Evolutionary conservation across 1,140 invertebrate species (phyloP), one percentile per base, ranked within the genome.

Genomic region (Heliconius hermathena): DNA sequence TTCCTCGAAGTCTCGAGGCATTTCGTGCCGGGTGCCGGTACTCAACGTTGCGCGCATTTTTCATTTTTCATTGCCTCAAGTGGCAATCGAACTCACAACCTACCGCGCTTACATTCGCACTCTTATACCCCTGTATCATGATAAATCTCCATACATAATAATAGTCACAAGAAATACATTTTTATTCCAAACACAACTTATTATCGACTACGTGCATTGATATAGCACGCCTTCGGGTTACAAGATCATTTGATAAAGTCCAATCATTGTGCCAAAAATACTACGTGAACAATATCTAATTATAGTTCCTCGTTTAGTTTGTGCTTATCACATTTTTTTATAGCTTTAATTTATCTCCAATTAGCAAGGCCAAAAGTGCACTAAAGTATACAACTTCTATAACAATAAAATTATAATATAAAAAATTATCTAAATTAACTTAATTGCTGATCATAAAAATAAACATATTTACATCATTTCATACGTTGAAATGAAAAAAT

Each of bases 181-280:
- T 60, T 26, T 4, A 66, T 66, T 66, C 60, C 11, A 66, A 66
- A 66, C 57, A 60, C 26, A 66, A 29, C 0, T 66, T 66, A 29
- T 66, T 66, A 66, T 66, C 22, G 5, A 66, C 22, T 66, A 66
- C 60, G 26, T 66, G 60, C 77, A 83, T 80, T 83, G 81, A 85
- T 85, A 80, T 57, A 72, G 13, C 73, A 76, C 85, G 81, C 81
- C 80, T 57, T 71, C 46, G 80, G 87, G 89, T 89, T 87, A 90
- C 79, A 82, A 88, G 87, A 89, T 90, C 89, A 90, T 76, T 76
- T 79, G 87, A 89, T 88, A 88, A 87, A 82, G 71, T 54, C 77
- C 79, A 84, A 88, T 87, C 83, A 84, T 80, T 79, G 78, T 70
- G 79, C 84, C 86, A 82, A 87, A 88, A 90, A 90, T 88, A 89